These are phyloP conservation scores for Fringilla coelebs DNA, from an alignment of 2,797 vertebrate species.

Conservation along the genomic window DNA sequence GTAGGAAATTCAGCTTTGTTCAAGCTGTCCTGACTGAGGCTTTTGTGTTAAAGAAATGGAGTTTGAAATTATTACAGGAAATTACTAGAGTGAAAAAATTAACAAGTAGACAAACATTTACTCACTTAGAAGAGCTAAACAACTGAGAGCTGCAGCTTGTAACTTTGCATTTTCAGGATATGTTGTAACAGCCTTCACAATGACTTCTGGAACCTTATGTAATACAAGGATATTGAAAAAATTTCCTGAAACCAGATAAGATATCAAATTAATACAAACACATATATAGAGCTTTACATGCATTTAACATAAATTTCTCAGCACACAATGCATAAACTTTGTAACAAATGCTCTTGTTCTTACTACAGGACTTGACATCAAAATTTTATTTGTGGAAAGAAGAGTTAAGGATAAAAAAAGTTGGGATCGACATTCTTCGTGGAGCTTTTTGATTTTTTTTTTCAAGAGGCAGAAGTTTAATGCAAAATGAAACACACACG, in stretches of 20 bases:
- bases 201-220: conserved; percentile 87
- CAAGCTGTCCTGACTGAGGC: not conserved
- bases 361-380: not conserved
- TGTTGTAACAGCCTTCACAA: conserved; percentile 80
- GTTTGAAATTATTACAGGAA: not conserved
- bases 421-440: not conserved
- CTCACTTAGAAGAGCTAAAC: conserved; percentile 93
- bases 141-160: conserved; percentile 85
- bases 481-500: not conserved
- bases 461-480: not conserved
- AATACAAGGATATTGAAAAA: conserved; percentile 92
- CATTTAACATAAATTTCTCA: not conserved
- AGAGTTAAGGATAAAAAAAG: not conserved
- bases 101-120: not conserved
- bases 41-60: not conserved
- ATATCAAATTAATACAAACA: not conserved
- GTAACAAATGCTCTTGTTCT: not conserved
- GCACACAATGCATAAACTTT: not conserved
- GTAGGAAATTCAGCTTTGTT: not conserved
- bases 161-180: conserved; percentile 82
- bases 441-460: not conserved
- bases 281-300: not conserved
- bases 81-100: not conserved
- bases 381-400: not conserved
- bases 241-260: conserved; percentile 78